Percentiles rank a stretch among this genome's conserved stretches.
phyloP scores from a whole-genome alignment of 2,113 vertebrate genomes.

The Pseudorectes ferrugineus region DNA sequence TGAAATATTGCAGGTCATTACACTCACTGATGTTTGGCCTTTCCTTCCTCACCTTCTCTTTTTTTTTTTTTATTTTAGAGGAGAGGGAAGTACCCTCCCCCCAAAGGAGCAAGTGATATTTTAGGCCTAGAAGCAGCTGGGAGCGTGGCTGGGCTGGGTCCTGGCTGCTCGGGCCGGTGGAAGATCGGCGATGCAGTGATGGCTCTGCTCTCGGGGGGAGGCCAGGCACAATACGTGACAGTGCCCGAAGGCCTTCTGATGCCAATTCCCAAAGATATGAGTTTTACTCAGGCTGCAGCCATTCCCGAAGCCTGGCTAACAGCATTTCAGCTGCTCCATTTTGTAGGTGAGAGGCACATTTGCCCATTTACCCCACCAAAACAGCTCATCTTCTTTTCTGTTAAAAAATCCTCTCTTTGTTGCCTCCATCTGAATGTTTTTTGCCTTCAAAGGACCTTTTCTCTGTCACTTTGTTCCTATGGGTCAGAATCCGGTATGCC shows the following conservation, averaged over 20 bases:
- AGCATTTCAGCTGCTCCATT: slow-evolving; percentile 82
- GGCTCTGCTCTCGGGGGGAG: slow-evolving; percentile 82
- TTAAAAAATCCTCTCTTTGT: neutral
- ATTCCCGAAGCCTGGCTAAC: slow-evolving; percentile 87
- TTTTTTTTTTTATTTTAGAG: slow-evolving; percentile 67
- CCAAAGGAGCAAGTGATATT: slow-evolving; percentile 79
- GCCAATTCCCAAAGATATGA: slow-evolving; percentile 71
- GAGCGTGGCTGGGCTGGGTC: slow-evolving; percentile 68
- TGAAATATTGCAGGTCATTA: neutral
- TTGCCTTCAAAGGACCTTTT: neutral
- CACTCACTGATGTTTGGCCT: neutral
- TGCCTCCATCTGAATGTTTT: neutral
- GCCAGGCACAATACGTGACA: slow-evolving; percentile 82
- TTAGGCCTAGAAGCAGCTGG: slow-evolving; percentile 85
- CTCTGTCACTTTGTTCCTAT: neutral
- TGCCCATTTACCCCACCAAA: neutral
- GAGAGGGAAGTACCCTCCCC: slow-evolving; percentile 78
- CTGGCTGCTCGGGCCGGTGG: slow-evolving; percentile 68
- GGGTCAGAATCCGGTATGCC: neutral
- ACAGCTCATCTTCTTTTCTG: neutral
- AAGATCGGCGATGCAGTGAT: slow-evolving; percentile 73
- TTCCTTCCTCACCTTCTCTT: neutral
- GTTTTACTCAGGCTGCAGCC: slow-evolving; percentile 77
- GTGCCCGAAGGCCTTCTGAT: slow-evolving; percentile 79
- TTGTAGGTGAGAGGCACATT: slow-evolving; percentile 70